phyloP scores from a whole-genome alignment of 1,140 invertebrate genomes.

The Oryzaephilus surinamensis region DNA sequence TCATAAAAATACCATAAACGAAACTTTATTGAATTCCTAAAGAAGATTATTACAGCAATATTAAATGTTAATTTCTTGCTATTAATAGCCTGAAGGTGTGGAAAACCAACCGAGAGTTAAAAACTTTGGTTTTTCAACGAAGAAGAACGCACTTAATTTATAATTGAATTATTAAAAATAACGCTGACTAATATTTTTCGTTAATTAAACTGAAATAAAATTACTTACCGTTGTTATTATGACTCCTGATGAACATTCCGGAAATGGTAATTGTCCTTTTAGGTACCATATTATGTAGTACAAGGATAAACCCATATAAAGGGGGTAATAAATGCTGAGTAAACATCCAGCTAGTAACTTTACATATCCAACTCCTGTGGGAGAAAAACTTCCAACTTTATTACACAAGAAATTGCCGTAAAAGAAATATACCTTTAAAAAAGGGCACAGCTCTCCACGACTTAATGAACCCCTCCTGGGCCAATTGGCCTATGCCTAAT shows the following conservation, averaged over 20 bases:
- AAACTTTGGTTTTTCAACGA: too few relatives aligned
- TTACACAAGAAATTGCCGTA: not conserved
- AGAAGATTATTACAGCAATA: too few relatives aligned
- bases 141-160: too few relatives aligned
- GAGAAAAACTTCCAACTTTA: constrained; percentile 3
- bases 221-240: constrained; percentile 32
- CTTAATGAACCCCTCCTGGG: constrained; percentile 62
- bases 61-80: too few relatives aligned
- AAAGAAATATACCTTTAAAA: constrained; percentile 52
- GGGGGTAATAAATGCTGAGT: constrained; percentile 40
- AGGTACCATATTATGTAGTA: constrained; percentile 43
- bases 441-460: constrained; percentile 71
- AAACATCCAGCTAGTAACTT: constrained; percentile 42
- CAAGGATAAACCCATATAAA: constrained; percentile 41
- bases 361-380: constrained; percentile 47
- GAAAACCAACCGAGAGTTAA: too few relatives aligned
- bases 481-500: constrained; percentile 66
- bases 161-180: not conserved
- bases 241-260: constrained; percentile 37
- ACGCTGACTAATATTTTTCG: not conserved
- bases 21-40: too few relatives aligned
- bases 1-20: too few relatives aligned
- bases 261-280: constrained; percentile 40
- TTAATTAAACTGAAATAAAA: not conserved
- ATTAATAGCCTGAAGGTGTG: too few relatives aligned